Conservation (phyloP, 2,888 invertebrate species). For the Campoletis raptor region DNA sequence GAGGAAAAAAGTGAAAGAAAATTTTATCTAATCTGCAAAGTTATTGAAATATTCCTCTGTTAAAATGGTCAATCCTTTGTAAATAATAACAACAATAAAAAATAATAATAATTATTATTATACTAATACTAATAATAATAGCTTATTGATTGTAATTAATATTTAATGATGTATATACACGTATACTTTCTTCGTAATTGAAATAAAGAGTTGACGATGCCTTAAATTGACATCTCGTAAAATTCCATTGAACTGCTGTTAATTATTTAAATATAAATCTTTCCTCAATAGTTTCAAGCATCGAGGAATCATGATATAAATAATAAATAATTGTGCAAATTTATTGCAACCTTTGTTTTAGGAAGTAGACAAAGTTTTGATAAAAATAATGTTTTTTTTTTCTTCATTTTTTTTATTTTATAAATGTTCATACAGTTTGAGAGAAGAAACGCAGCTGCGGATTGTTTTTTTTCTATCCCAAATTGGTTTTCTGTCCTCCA, state of each 20-base stretch:
- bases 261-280: background rate
- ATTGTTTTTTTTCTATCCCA: too few relatives aligned
- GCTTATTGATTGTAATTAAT: slow-evolving; percentile 15
- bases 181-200: slow-evolving; percentile 44
- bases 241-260: background rate
- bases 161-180: slow-evolving; percentile 54
- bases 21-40: background rate
- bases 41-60: background rate
- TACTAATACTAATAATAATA: slow-evolving; percentile 32
- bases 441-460: too few relatives aligned
- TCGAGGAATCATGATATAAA: background rate
- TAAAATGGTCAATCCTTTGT: slow-evolving; percentile 18
- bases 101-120: too few relatives aligned
- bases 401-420: background rate
- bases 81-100: slow-evolving; percentile 36
- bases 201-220: slow-evolving; percentile 53
- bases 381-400: background rate
- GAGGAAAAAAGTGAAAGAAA: background rate
- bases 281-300: background rate
- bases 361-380: background rate
- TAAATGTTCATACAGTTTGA: background rate
- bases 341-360: background rate
- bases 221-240: slow-evolving; percentile 21
- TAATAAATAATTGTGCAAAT: background rate
- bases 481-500: too few relatives aligned